A percentile compares a stretch with the other conserved stretches of the same genome.
Evolutionary conservation across 2,797 vertebrate species (phyloP).

Genomic region (Acanthurus lineatus): DNA sequence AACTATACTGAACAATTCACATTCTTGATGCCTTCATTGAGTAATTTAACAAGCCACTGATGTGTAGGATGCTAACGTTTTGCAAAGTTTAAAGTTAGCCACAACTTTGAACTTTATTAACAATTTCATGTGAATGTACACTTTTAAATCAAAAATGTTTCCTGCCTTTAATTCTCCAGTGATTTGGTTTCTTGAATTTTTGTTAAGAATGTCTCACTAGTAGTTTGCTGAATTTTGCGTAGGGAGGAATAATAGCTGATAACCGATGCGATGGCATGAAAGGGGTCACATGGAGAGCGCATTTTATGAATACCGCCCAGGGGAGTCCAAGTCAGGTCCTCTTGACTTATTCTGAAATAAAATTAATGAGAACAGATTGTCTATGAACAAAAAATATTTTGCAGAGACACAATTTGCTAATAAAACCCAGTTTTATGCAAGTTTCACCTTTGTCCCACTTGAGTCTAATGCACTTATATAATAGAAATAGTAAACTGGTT

Average conservation of each 20-base stretch:
- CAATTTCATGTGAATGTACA: neutral
- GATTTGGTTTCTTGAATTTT: neutral
- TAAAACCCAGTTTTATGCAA: neutral
- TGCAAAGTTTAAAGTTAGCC: too few relatives aligned
- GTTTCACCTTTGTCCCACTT: neutral
- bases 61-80: too few relatives aligned
- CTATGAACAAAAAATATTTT: neutral
- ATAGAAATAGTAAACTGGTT: neutral
- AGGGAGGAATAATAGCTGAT: neutral
- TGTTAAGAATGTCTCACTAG: neutral
- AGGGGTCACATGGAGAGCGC: neutral
- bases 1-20: too few relatives aligned
- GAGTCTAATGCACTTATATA: neutral
- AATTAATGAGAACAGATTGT: neutral
- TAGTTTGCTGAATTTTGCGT: neutral
- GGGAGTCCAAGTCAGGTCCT: neutral
- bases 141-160: neutral
- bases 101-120: too few relatives aligned
- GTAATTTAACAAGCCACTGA: too few relatives aligned
- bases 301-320: neutral
- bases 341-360: neutral
- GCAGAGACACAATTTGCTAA: neutral
- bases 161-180: neutral
- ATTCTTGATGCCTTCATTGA: too few relatives aligned
- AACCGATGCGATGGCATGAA: neutral